Base-by-base conservation (phyloP, 1,140 invertebrate species). In the Macrosteles quadrilineatus region DNA sequence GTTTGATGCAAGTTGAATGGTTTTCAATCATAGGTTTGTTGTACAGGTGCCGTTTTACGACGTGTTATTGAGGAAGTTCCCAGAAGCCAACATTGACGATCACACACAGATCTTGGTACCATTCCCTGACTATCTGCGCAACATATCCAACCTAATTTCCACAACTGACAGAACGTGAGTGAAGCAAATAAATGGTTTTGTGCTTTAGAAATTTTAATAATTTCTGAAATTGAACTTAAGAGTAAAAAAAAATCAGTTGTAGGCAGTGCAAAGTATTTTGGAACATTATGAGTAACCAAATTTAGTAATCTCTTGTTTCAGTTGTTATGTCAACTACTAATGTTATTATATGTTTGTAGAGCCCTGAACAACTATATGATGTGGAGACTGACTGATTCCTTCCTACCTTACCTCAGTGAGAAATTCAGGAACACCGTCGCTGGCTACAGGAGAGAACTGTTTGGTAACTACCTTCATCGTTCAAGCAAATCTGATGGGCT, bases 281-380 rank as follows among this genome's bases (percentile, higher is more conserved):
- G n/a, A n/a, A n/a, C n/a, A n/a, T n/a, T n/a, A n/a, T n/a, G n/a
- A n/a, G n/a, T n/a, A n/a, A n/a, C n/a, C n/a, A n/a, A n/a, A n/a
- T n/a, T n/a, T n/a, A n/a, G n/a, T n/a, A n/a, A n/a, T n/a, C n/a
- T n/a, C n/a, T n/a, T n/a, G n/a, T n/a, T n/a, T n/a, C n/a, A n/a
- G n/a, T n/a, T n/a, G n/a, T n/a, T n/a, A n/a, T n/a, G n/a, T n/a
- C n/a, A n/a, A n/a, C n/a, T n/a, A n/a, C n/a, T n/a, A n/a, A n/a
- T n/a, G n/a, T n/a, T n/a, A n/a, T n/a, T n/a, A n/a, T n/a, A n/a
- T n/a, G n/a, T 55, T 63, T 78, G 32, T 72, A 86, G 85, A 69
- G 80, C 82, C 6, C 72, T 87, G 53, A 88, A 88, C 77, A 85
- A 87, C 73, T 89, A 88, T 75, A 73, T 88, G 43, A 85, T 87